Evolutionary conservation across 2,888 invertebrate species (phyloP).

Genomic region (Arrhopalites spinosus): DNA sequence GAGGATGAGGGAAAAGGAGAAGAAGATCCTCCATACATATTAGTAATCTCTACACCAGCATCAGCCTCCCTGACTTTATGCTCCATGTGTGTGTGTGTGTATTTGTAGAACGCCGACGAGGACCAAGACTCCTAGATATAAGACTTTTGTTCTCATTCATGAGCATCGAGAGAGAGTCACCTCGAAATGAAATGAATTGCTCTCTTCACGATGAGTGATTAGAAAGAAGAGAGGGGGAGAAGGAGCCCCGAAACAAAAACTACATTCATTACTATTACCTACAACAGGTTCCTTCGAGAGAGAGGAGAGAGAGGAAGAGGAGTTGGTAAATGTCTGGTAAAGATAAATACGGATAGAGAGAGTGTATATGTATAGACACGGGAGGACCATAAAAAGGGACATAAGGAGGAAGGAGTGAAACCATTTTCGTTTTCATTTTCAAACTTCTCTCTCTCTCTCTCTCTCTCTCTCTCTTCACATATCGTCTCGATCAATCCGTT

Average conservation of each 20-base stretch:
- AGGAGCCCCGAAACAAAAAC: slow-evolving; percentile 28
- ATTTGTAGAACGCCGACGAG: background rate
- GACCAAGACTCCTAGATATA: too few relatives aligned
- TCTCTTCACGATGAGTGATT: slow-evolving; percentile 34
- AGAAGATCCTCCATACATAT: background rate
- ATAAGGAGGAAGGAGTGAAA: background rate
- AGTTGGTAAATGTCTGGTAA: slow-evolving; percentile 21
- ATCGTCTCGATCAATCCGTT: slow-evolving; percentile 42
- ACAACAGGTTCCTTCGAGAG: slow-evolving; percentile 33
- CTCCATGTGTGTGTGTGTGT: background rate
- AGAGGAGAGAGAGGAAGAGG: too few relatives aligned
- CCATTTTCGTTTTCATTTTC: slow-evolving; percentile 19
- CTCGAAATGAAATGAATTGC: slow-evolving; percentile 35
- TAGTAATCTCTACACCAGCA: too few relatives aligned
- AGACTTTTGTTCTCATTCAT: background rate
- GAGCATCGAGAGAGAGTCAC: slow-evolving; percentile 18
- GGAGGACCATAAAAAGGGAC: background rate
- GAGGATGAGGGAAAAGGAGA: background rate
- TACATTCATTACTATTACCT: slow-evolving; percentile 36
- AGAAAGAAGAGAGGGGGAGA: slow-evolving; percentile 1
- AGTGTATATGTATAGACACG: background rate
- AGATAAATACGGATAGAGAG: slow-evolving; percentile 14
- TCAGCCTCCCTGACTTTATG: background rate
- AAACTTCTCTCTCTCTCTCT: too few relatives aligned
- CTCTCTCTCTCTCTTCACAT: slow-evolving; percentile 34